A percentile compares a stretch with the other conserved stretches of the same genome.
Conservation (phyloP, 2,888 invertebrate genomes). For the Hemicrepidius hirtus region DNA sequence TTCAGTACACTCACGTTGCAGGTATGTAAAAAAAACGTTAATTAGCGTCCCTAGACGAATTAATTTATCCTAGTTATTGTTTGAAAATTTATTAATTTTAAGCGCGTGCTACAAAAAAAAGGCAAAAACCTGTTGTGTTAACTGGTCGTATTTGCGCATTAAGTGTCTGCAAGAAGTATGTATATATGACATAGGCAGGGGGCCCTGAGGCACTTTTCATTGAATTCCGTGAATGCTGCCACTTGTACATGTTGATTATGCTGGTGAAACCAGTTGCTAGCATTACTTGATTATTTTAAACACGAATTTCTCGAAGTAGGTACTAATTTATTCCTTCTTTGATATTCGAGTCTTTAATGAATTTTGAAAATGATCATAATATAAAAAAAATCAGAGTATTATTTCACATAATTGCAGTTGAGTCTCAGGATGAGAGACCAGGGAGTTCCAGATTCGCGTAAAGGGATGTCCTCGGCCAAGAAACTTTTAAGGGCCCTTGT, state of each 20-base stretch:
- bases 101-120: slow-evolving; percentile 13
- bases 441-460: too few species aligned
- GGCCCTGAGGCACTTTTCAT: slow-evolving; percentile 16
- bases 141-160: slow-evolving; percentile 25
- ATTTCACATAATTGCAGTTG: too few species aligned
- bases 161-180: slow-evolving; percentile 20
- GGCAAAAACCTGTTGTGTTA: not conserved
- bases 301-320: not conserved
- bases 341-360: too few species aligned
- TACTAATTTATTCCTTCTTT: too few species aligned
- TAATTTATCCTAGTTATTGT: slow-evolving; percentile 8
- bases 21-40: not conserved
- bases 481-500: too few species aligned
- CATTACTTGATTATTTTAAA: not conserved
- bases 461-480: too few species aligned
- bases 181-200: slow-evolving; percentile 11
- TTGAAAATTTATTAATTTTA: slow-evolving; percentile 18
- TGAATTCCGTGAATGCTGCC: slow-evolving; percentile 23
- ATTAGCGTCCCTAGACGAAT: slow-evolving; percentile 4
- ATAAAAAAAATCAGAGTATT: too few species aligned
- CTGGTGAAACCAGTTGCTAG: slow-evolving; percentile 7
- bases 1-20: not conserved
- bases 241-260: slow-evolving; percentile 22
- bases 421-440: too few species aligned
- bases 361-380: too few species aligned